Conservation (phyloP, 37 sponge, comb jelly and placozoan genomes). For the Axinella damicornis region DNA sequence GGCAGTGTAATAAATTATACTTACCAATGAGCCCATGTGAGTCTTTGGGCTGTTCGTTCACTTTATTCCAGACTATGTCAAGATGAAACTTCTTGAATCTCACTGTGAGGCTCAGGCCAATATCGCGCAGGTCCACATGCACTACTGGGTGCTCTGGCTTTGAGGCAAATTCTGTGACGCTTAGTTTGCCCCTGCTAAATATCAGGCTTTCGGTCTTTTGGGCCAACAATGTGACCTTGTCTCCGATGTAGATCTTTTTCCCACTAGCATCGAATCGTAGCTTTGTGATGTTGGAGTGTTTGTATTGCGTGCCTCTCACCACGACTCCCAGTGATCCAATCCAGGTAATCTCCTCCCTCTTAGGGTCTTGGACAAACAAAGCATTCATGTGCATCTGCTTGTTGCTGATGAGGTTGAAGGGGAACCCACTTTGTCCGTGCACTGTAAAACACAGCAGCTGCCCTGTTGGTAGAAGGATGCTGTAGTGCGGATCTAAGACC, state of each 20-base stretch:
- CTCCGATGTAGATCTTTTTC: constrained; percentile 16
- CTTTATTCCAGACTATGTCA: constrained; percentile 43
- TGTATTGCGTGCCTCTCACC: constrained; percentile 1
- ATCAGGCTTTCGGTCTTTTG: neutral
- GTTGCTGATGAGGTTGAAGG: constrained; percentile 55
- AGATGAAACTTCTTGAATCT: constrained; percentile 31
- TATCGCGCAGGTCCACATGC: constrained; percentile 13
- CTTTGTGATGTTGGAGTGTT: constrained; percentile 23
- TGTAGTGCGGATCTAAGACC: constrained; percentile 49
- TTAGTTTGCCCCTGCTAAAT: constrained; percentile 16
- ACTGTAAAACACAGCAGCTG: constrained; percentile 53
- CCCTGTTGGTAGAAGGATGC: constrained; percentile 38
- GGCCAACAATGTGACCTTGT: constrained; percentile 11
- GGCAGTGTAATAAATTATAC: too few species aligned
- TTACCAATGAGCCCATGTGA: constrained; percentile 49
- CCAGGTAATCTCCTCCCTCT: constrained; percentile 44
- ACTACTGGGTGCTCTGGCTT: neutral
- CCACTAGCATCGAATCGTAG: constrained; percentile 19
- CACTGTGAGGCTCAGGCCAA: constrained; percentile 36
- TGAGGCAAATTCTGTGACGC: constrained; percentile 13
- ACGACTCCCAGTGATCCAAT: constrained; percentile 40
- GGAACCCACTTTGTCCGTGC: constrained; percentile 33
- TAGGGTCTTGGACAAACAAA: constrained; percentile 19
- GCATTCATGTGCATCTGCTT: constrained; percentile 41
- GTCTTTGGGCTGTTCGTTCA: neutral